phyloP scores from a whole-genome alignment of 1,140 invertebrate species.

The Nasonia vitripennis region DNA sequence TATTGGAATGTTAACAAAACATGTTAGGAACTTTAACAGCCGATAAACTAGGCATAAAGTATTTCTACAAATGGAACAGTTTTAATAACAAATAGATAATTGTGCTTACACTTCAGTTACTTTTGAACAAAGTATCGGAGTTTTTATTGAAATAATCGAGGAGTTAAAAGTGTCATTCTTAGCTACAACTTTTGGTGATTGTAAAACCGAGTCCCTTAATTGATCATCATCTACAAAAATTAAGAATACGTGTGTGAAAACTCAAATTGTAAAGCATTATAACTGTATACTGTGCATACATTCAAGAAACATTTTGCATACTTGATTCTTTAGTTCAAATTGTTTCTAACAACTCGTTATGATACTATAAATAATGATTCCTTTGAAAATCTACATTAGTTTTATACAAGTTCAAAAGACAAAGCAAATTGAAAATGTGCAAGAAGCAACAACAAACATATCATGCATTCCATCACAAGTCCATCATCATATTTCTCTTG shows the following conservation, averaged over 20 bases:
- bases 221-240: constrained; percentile 57
- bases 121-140: constrained; percentile 49
- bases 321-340: background rate
- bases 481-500: background rate
- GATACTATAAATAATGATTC: background rate
- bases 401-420: no score
- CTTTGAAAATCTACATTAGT: background rate
- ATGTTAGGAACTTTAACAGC: background rate
- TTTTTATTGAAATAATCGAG: constrained; percentile 49
- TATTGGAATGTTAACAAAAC: background rate
- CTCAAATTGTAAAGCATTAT: background rate
- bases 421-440: no score
- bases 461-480: background rate
- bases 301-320: background rate
- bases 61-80: background rate
- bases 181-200: constrained; percentile 17
- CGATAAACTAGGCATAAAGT: background rate
- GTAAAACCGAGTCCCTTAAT: constrained; percentile 25
- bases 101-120: constrained; percentile 44
- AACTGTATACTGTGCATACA: background rate
- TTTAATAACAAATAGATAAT: constrained; percentile 1
- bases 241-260: background rate
- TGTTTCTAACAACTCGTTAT: background rate
- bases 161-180: constrained; percentile 31
- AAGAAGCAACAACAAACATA: background rate